A percentile compares a stretch with the other conserved stretches of the same genome.
These are phyloP conservation scores for Cebidichthys violaceus DNA, from an alignment of 2,113 vertebrate species.

Conservation along the genomic window DNA sequence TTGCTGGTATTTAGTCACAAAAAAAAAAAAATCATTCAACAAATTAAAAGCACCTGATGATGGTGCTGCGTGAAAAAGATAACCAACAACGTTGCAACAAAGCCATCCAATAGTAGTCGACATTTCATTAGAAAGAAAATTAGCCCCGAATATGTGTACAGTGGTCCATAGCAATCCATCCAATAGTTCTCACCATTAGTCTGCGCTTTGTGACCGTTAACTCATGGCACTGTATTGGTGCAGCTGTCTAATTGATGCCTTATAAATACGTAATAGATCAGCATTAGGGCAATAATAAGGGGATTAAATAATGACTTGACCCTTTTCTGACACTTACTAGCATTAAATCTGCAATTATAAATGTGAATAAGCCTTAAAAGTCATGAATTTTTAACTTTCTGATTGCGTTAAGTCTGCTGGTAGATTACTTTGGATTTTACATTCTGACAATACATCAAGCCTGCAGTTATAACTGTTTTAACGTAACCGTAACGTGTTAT, in stretches of 20 bases:
- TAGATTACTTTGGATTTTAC: neutral
- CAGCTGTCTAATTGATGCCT: neutral
- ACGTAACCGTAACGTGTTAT: neutral
- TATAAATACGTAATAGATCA: too few species aligned
- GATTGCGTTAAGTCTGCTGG: neutral
- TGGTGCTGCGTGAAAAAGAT: too few species aligned
- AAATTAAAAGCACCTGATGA: too few species aligned
- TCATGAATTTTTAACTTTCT: neutral
- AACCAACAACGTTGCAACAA: too few species aligned
- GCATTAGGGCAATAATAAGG: too few species aligned
- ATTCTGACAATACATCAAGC: neutral
- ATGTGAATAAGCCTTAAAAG: conserved; percentile 1
- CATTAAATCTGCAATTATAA: neutral
- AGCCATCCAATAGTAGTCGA: too few species aligned
- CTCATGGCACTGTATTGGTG: neutral
- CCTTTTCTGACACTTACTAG: neutral
- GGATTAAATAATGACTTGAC: neutral
- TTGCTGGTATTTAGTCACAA: too few species aligned
- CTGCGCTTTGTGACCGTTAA: neutral
- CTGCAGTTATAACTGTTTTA: neutral
- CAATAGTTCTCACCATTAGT: neutral
- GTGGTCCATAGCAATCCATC: too few species aligned
- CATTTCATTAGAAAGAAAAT: too few species aligned
- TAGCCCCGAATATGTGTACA: too few species aligned
- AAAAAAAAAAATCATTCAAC: too few species aligned